A percentile compares a stretch with the other conserved stretches of the same genome.
Conservation (phyloP, 2,113 vertebrate genomes). For the Chaetops frenatus region DNA sequence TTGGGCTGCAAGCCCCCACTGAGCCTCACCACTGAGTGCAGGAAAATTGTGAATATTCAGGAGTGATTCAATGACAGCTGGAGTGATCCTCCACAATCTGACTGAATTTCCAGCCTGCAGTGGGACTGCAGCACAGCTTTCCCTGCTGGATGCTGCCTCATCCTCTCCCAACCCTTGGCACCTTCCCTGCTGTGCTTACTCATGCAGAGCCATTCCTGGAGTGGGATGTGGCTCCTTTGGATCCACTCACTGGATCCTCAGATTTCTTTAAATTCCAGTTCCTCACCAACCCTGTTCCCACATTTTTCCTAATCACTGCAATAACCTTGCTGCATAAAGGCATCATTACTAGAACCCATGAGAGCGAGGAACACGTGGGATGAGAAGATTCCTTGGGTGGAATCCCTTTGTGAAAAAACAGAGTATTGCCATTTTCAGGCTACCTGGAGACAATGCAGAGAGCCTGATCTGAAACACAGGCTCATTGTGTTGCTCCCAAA, state of each 20-base stretch:
- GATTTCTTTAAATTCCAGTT: background rate
- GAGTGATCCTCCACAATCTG: background rate
- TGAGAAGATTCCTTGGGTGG: background rate
- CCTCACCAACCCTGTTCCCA: background rate
- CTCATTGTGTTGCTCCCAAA: background rate
- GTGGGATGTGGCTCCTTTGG: background rate
- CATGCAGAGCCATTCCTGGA: background rate
- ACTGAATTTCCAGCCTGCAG: background rate
- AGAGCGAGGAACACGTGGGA: background rate
- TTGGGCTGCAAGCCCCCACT: background rate
- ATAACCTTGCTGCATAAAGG: background rate
- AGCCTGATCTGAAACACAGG: background rate
- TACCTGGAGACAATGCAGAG: background rate
- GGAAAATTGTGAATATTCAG: background rate
- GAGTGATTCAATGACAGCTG: background rate
- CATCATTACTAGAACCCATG: rapidly evolving
- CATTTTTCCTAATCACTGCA: background rate
- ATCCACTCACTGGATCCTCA: background rate
- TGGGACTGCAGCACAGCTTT: background rate
- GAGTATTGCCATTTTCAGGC: background rate
- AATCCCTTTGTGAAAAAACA: background rate
- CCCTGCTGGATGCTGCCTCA: background rate
- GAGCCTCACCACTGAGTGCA: background rate
- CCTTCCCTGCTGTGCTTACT: background rate
- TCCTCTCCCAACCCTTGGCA: background rate